These are phyloP conservation scores for Choloepus didactylus DNA, from an alignment of 2,797 vertebrate species.

Conservation along the genomic window DNA sequence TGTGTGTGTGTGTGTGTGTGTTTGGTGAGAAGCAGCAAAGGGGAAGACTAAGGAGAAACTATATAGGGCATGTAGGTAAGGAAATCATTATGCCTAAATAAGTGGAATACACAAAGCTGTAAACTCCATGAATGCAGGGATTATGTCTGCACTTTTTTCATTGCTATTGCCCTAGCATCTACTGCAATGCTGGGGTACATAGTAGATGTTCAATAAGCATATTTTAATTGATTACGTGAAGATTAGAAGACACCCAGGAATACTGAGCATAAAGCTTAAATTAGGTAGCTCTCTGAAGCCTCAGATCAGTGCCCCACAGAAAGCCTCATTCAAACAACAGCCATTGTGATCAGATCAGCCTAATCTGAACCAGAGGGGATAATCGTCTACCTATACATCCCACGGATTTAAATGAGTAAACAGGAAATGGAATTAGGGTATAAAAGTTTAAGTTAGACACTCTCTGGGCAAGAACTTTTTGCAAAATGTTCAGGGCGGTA, in stretches of 20 bases:
- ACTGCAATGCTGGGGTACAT: neutral
- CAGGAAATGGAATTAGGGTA: neutral
- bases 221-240: neutral
- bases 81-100: neutral
- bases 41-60: neutral
- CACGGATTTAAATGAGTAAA: neutral
- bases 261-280: neutral
- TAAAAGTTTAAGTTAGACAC: neutral
- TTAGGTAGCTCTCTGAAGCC: neutral
- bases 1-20: rapidly evolving
- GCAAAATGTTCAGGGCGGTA: neutral
- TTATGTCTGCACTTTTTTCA: neutral
- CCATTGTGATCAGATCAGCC: neutral
- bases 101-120: neutral
- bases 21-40: neutral
- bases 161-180: neutral
- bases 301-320: neutral
- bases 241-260: neutral
- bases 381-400: neutral
- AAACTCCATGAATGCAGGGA: neutral
- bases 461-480: neutral
- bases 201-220: neutral
- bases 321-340: neutral
- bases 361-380: neutral
- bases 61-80: neutral